A percentile compares a stretch with the other conserved stretches of the same genome.
These are phyloP conservation scores for Agrotis exclamationis DNA, from an alignment of 2,888 invertebrate genomes.

Conservation along the genomic window DNA sequence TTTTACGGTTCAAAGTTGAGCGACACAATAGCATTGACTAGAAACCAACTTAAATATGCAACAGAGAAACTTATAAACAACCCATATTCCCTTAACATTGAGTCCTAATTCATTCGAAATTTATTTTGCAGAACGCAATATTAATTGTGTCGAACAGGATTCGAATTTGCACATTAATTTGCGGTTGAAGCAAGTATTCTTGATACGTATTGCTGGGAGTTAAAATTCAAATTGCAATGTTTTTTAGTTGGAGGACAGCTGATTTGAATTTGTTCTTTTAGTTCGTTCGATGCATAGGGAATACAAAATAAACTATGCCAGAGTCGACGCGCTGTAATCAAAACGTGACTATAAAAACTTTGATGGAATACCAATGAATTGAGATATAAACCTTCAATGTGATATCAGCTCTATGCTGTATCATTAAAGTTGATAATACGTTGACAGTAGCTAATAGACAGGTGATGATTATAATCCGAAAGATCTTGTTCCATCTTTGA, in stretches of 20 bases:
- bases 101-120: slow-evolving; percentile 57
- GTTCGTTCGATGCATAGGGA: slow-evolving; percentile 77
- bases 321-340: slow-evolving; percentile 64
- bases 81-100: slow-evolving; percentile 49
- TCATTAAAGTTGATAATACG: not conserved
- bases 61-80: slow-evolving; percentile 35
- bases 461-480: slow-evolving; percentile 46
- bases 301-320: slow-evolving; percentile 72
- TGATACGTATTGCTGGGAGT: slow-evolving; percentile 23
- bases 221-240: slow-evolving; percentile 51
- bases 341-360: slow-evolving; percentile 77
- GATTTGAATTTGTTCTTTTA: slow-evolving; percentile 61
- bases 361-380: slow-evolving; percentile 75
- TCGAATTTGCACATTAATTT: slow-evolving; percentile 43
- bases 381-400: slow-evolving; percentile 39
- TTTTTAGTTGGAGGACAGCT: slow-evolving; percentile 30
- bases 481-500: slow-evolving; percentile 52
- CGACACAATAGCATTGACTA: slow-evolving; percentile 71
- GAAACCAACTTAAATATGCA: slow-evolving; percentile 54
- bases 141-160: slow-evolving; percentile 60
- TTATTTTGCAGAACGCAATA: slow-evolving; percentile 39
- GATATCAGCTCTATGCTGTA: slow-evolving; percentile 22
- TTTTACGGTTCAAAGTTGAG: slow-evolving; percentile 80
- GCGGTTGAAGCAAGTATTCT: not conserved
- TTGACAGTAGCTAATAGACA: slow-evolving; percentile 15